A percentile compares a stretch with the other conserved stretches of the same genome.
phyloP scores from a whole-genome alignment of 2,113 vertebrate genomes.

The Petrocephalus microphthalmus region DNA sequence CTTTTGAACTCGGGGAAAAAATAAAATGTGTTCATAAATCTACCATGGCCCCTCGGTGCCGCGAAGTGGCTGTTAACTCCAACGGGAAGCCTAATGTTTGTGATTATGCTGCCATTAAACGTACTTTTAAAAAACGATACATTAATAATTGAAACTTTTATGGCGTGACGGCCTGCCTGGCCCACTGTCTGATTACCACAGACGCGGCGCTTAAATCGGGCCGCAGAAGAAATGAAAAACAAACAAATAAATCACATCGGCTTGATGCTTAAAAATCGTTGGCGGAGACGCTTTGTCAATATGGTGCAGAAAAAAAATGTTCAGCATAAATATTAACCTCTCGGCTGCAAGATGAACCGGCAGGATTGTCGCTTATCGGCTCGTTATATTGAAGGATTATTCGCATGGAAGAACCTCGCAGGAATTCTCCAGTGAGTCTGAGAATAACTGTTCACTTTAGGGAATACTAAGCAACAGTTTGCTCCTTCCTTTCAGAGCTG shows the following conservation, averaged over 20 bases:
- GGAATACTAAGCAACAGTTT: neutral
- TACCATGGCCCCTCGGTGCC: neutral
- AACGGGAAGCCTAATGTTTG: neutral
- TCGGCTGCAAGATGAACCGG: conserved; percentile 3
- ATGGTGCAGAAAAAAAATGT: neutral
- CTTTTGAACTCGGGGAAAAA: neutral
- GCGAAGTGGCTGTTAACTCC: neutral
- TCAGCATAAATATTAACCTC: conserved; percentile 10
- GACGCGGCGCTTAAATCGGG: neutral
- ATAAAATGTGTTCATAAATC: neutral
- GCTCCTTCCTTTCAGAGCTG: neutral
- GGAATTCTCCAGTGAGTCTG: neutral
- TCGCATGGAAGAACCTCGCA: neutral
- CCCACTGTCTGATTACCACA: neutral
- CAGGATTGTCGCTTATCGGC: neutral
- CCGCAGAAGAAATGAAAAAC: neutral
- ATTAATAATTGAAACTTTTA: neutral
- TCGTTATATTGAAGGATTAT: conserved; percentile 16
- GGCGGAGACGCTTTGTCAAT: neutral
- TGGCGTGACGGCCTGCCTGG: neutral
- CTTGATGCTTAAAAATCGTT: neutral
- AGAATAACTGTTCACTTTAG: neutral
- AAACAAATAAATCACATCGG: conserved; percentile 2
- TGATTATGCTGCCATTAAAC: conserved; percentile 5
- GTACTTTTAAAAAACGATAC: conserved; percentile 4